Evolutionary conservation across 2,888 invertebrate genomes (phyloP), one percentile per base, ranked within the genome.

Genomic region (Epiblema foenella): DNA sequence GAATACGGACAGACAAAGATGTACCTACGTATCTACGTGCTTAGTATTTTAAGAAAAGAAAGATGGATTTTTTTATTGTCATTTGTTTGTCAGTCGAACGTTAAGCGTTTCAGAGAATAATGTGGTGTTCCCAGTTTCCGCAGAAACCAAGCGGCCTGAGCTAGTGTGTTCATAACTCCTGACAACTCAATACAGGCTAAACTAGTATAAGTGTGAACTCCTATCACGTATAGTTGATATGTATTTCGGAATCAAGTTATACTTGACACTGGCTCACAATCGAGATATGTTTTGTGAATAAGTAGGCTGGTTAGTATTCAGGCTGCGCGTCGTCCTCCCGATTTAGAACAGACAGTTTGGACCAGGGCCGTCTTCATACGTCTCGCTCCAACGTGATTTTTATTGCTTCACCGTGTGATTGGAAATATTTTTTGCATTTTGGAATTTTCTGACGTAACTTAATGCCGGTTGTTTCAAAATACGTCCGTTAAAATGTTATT

Each of bases 241-340:
- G n/a, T n/a, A 46, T 7, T 7, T 46, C 2, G 46, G 46, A 8
- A 7, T 46, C 46, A 46, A 46, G n/a, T 7, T n/a, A 46, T 46
- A 46, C 15, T 46, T 12, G 46, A 46, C n/a, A 8, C 8, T 4
- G 42, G 15, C n/a, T 46, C 7, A n/a, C n/a, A 46, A 7, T 15
- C 42, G 42, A 46, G 46, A 46, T 42, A 42, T 46, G 46, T 46
- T 46, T 46, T 46, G 46, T 46, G 46, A 46, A 8, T 46, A 46
- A 46, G 46, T 42, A 75, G 65, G 62, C 71, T 74, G 75, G 73
- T 84, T 82, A 79, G 80, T 83, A 84, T 84, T 81, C 84, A 73
- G 75, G 62, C 9, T 29, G 63, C 37, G 20, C 37, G 20, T 49
- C 66, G 66, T 39, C 69, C 33, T 12, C 69, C 51, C 69, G 64